Percentiles rank a stretch among this genome's conserved stretches.
phyloP scores from a whole-genome alignment of 2,113 vertebrate species.

The Nesospiza acunhae region DNA sequence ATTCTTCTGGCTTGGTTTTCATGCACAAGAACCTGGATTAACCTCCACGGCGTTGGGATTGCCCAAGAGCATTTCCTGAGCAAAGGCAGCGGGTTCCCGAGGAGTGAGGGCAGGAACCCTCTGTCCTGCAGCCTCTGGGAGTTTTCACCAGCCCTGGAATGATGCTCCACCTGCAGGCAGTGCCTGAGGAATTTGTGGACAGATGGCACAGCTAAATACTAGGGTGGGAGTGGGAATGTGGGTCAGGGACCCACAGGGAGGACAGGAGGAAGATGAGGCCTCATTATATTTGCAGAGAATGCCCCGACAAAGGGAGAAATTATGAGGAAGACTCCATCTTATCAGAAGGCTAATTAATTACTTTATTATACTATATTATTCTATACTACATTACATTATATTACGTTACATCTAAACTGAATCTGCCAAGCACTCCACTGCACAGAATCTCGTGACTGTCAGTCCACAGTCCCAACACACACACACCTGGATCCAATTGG shows the following conservation, averaged over 20 bases:
- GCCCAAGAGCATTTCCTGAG: background rate
- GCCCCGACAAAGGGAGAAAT: too few species aligned
- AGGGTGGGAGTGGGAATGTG: fast-evolving
- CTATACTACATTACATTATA: too few species aligned
- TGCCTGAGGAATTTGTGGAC: fast-evolving
- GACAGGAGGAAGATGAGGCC: background rate
- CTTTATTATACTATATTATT: too few species aligned
- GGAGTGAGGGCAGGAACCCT: background rate
- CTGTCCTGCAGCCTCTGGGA: background rate
- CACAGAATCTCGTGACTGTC: too few species aligned
- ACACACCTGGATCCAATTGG: too few species aligned
- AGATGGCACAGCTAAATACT: too few species aligned
- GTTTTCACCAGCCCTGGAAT: background rate
- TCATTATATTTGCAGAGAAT: too few species aligned
- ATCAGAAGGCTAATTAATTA: too few species aligned
- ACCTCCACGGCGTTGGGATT: background rate
- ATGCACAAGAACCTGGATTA: background rate
- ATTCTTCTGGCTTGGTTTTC: background rate
- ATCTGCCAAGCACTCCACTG: too few species aligned
- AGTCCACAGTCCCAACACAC: too few species aligned
- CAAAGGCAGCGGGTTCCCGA: background rate
- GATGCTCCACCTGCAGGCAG: background rate
- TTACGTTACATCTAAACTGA: too few species aligned
- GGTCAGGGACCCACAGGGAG: background rate
- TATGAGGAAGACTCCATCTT: too few species aligned